Evolutionary conservation across 2,888 invertebrate genomes (phyloP), one percentile per base, ranked within the genome.

Genomic region (Sinotaia quadrata): DNA sequence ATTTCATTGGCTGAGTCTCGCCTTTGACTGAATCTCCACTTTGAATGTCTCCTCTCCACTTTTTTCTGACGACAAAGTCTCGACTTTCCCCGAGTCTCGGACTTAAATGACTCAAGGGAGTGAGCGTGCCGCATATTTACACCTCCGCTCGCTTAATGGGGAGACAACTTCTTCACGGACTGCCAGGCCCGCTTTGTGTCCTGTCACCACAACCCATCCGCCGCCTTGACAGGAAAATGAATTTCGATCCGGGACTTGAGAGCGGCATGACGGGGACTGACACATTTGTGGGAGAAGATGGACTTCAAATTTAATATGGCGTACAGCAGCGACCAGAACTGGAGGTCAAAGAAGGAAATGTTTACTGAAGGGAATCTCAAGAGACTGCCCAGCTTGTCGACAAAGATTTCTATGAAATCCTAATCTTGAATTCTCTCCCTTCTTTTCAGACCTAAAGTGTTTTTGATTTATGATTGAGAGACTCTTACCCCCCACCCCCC

Each of bases 61-160:
- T n/a, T n/a, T n/a, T n/a, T n/a, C n/a, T n/a, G n/a, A n/a, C n/a
- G n/a, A n/a, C n/a, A n/a, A n/a, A n/a, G n/a, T n/a, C n/a, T n/a
- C n/a, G n/a, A n/a, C n/a, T n/a, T n/a, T n/a, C n/a, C n/a, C n/a
- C n/a, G n/a, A n/a, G n/a, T n/a, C n/a, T n/a, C n/a, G n/a, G n/a
- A n/a, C n/a, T n/a, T n/a, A n/a, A n/a, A n/a, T n/a, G n/a, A n/a
- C n/a, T n/a, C n/a, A n/a, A n/a, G n/a, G n/a, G n/a, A n/a, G n/a
- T n/a, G n/a, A n/a, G n/a, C n/a, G n/a, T n/a, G n/a, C n/a, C n/a
- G n/a, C 59, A 49, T 67, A 67, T 67, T 67, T 67, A 67, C 67
- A 67, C 67, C 67, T 67, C 67, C 60, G n/a, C 49, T 52, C 57
- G 34, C 59, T 59, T 67, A 58, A 67, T 67, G 67, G 59, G 58